Percentiles rank a stretch among this genome's conserved stretches.
phyloP scores from a whole-genome alignment of 2,113 vertebrate genomes.

The Tyrannus savana region DNA sequence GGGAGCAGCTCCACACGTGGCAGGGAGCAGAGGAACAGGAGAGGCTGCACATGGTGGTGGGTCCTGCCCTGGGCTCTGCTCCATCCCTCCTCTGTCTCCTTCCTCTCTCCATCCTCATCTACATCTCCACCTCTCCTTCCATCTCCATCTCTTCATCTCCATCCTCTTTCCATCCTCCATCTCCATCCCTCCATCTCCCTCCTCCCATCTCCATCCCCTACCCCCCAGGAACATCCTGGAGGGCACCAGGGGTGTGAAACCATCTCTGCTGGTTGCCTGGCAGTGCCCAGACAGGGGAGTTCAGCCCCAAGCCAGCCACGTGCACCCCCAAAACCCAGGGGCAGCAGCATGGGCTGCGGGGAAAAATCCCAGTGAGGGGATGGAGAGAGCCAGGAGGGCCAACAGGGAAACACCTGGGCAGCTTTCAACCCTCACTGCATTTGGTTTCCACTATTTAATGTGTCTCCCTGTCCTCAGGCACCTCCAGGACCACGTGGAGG shows the following conservation, averaged over 20 bases:
- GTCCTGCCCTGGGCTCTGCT: neutral
- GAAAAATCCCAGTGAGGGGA: accelerated
- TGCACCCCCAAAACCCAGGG: neutral
- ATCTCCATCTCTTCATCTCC: neutral
- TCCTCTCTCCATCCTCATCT: neutral
- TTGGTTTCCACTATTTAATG: accelerated
- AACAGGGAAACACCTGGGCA: accelerated
- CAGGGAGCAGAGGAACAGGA: neutral
- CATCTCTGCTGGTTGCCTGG: neutral
- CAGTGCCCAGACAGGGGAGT: accelerated
- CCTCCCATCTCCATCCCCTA: neutral
- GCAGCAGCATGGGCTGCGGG: neutral
- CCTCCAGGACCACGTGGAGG: neutral
- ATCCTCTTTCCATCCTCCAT: neutral
- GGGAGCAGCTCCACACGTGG: accelerated
- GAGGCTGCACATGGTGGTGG: neutral
- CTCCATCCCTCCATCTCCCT: neutral
- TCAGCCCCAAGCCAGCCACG: neutral
- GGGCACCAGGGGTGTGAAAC: neutral
- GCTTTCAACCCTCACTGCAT: accelerated
- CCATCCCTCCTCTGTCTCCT: neutral
- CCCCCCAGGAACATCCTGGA: accelerated
- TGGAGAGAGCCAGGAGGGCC: accelerated
- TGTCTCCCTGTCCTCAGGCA: neutral
- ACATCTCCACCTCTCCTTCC: neutral